A percentile compares a stretch with the other conserved stretches of the same genome.
Evolutionary conservation across 2,113 vertebrate genomes (phyloP).

Genomic region (Choloepus hoffmanni): DNA sequence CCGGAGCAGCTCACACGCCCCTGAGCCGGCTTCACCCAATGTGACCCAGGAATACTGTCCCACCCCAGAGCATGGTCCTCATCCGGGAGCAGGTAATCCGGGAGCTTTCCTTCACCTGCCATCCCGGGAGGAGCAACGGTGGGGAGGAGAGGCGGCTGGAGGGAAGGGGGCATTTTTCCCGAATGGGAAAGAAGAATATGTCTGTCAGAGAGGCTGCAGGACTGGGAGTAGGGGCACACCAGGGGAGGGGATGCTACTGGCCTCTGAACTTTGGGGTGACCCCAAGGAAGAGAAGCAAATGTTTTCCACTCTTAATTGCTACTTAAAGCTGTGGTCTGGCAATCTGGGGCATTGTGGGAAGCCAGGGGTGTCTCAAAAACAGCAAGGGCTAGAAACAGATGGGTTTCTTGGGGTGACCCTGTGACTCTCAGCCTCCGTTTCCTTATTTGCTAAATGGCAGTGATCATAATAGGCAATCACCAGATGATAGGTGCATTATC

Average conservation of each 20-base stretch:
- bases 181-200: neutral
- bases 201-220: neutral
- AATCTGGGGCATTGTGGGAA: neutral
- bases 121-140: neutral
- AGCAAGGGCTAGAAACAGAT: neutral
- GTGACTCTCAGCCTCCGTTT: neutral
- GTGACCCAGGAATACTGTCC: conserved; percentile 78
- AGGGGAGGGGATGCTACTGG: neutral
- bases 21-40: conserved; percentile 74
- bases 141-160: neutral
- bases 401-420: neutral
- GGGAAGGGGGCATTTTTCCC: neutral
- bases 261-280: neutral
- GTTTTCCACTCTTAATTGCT: neutral
- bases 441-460: neutral
- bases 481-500: neutral
- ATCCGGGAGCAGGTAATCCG: neutral
- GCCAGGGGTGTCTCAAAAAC: neutral
- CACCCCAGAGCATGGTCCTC: neutral
- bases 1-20: conserved; percentile 25
- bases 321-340: neutral
- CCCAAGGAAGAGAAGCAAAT: neutral
- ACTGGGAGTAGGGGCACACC: neutral
- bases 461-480: fast-evolving
- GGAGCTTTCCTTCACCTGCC: neutral